Base-by-base conservation (phyloP, 2,797 vertebrate species). In the Spinibarbus caldwelli region DNA sequence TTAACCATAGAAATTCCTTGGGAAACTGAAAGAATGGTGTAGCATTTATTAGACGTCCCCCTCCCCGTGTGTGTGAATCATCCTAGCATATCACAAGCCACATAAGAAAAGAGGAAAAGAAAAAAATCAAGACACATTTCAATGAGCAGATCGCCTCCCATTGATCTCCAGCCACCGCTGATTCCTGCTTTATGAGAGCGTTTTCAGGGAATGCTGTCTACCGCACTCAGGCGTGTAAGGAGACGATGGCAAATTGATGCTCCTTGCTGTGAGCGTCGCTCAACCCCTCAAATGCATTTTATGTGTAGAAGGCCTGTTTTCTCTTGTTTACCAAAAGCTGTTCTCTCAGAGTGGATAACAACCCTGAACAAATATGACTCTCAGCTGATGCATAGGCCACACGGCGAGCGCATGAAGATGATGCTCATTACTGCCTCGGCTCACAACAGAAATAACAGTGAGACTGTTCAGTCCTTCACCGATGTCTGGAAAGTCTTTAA, bases 341-440 rank as follows among this genome's bases (percentile, higher is more conserved):
- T 94, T 91, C 91, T 88, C 87, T 88, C 78, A 91, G 85, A 87
- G 89, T 49, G 91, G 89, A 93, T 92, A 94, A 94, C 93, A 93
- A 91, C 91, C 91, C 91, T 89, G 92, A 94, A 92, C 92, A 92
- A 94, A 94, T 92, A 95, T 95, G 94, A 95, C 94, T 92, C 92
- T 95, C 95, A 95, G 93, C 94, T 95, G 94, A 95, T 94, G 71
- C 80, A 89, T 85, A 71, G 91, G 83, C 88, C 86, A 87, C 91
- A 91, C 85, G 89, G 80, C 88, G 90, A 92, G 88, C 91, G 87
- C 92, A 92, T 92, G 92, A 91, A 92, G 92, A 94, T 95, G 93
- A 95, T 91, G 91, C 91, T 94, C 92, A 94, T 95, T 95, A 94
- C 91, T 87, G 86, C 67, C 59, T 75, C 45, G 52, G 67, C 72